phyloP scores from a whole-genome alignment of 2,888 invertebrate species.

The Julus scanicus region DNA sequence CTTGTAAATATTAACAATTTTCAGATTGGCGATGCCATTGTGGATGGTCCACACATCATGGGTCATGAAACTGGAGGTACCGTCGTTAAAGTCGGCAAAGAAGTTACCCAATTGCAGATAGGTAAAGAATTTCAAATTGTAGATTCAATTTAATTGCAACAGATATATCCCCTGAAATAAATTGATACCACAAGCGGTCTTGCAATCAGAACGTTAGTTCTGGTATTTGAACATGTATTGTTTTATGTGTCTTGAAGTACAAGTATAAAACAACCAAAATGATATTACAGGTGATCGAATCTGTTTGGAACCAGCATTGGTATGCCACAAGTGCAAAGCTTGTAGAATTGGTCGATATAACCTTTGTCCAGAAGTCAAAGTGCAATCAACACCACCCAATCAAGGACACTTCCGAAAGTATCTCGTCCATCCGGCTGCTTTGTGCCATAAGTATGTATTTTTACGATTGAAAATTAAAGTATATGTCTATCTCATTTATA shows the following conservation, averaged over 20 bases:
- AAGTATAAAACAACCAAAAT: not conserved
- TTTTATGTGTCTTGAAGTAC: not conserved
- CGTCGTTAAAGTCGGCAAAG: conserved; percentile 65
- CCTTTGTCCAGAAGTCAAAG: conserved; percentile 67
- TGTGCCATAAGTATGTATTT: conserved; percentile 68
- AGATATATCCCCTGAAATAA: too few relatives aligned
- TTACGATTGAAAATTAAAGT: not conserved
- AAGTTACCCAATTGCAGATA: conserved; percentile 66
- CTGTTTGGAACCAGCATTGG: conserved; percentile 66
- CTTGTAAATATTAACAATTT: not conserved
- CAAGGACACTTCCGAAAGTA: conserved; percentile 68
- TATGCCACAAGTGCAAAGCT: conserved; percentile 64
- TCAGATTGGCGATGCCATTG: conserved; percentile 61
- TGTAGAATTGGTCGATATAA: conserved; percentile 70
- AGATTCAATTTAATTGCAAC: too few relatives aligned
- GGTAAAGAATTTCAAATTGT: conserved; percentile 61
- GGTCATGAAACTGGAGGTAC: conserved; percentile 69
- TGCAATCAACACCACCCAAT: conserved; percentile 69
- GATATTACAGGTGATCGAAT: conserved; percentile 66
- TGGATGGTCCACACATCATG: conserved; percentile 67
- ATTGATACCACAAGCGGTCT: not conserved
- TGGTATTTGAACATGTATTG: not conserved
- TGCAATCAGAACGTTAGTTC: not conserved
- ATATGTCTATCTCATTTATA: too few relatives aligned
- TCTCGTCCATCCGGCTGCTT: conserved; percentile 68